Evolutionary conservation across 2,888 invertebrate genomes (phyloP).

Genomic region (Deilephila porcellus): DNA sequence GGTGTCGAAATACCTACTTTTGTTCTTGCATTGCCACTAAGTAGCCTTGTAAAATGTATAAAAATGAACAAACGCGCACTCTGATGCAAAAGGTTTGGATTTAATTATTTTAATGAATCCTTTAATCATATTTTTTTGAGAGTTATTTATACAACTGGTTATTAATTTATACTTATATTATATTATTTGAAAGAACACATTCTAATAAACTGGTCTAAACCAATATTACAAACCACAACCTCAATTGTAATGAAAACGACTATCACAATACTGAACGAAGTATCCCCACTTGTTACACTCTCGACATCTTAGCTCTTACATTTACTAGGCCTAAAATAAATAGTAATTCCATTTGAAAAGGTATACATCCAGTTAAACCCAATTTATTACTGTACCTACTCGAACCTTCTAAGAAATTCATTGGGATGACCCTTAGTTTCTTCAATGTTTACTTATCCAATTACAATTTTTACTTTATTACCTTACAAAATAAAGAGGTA

Average conservation of each 20-base stretch:
- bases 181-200: too few species aligned
- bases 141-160: too few species aligned
- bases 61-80: too few species aligned
- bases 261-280: background rate
- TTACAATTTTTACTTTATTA: background rate
- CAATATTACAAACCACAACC: too few species aligned
- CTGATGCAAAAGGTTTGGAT: too few species aligned
- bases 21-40: too few species aligned
- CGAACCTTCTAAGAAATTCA: background rate
- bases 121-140: too few species aligned
- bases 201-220: too few species aligned
- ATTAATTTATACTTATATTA: too few species aligned
- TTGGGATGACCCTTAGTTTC: background rate
- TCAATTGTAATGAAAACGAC: background rate
- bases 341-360: conserved; percentile 19
- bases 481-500: background rate
- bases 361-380: conserved; percentile 7
- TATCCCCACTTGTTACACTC: background rate
- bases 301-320: conserved; percentile 3
- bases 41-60: too few species aligned
- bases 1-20: too few species aligned
- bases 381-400: background rate
- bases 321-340: conserved; percentile 25
- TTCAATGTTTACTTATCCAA: background rate
- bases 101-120: too few species aligned